Base-by-base conservation (phyloP, 2,888 invertebrate genomes). In the Apamea sordens region DNA sequence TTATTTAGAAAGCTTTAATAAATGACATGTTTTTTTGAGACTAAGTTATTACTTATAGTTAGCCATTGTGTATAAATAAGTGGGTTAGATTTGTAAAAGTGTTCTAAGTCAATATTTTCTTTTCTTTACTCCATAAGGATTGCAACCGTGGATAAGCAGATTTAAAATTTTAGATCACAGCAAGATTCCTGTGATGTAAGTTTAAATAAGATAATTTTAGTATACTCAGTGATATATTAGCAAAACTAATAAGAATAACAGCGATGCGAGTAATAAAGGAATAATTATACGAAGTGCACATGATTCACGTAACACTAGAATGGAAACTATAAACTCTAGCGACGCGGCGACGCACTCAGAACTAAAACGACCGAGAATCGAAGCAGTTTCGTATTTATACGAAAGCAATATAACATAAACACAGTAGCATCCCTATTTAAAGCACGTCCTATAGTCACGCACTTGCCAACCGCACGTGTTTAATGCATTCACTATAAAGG, bases 401-500 rank as follows among this genome's bases (percentile, higher is more conserved):
- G 59, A 70, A 70, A 73, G 32, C 85, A 70, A 64, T 77, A 82
- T n/a, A n/a, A n/a, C 50, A 53, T 77, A 73, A 67, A 77, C 67
- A 85, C 28, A 56, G 53, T 67, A 76, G 78, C 76, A 74, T 82
- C 73, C 73, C 70, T 79, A 79, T 84, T 85, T 73, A 71, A 70
- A 80, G 59, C 75, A 76, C 63, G 81, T 79, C 81, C 75, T 75
- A 76, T 69, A 89, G 88, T 86, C 90, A 91, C 89, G 88, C 89
- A 89, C 56, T 73, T 80, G 70, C 82, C 76, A 79, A 87, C 87
- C 85, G 75, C 85, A 87, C 90, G 89, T 87, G 87, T 90, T 90
- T 92, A 92, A 93, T 92, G 91, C 90, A 93, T 92, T 91, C 89
- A 79, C 86, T 91, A 89, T 89, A 89, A 90, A 90, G 89, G 90